Evolutionary conservation across 2,888 invertebrate species (phyloP).

Genomic region (Diaphora mendica): DNA sequence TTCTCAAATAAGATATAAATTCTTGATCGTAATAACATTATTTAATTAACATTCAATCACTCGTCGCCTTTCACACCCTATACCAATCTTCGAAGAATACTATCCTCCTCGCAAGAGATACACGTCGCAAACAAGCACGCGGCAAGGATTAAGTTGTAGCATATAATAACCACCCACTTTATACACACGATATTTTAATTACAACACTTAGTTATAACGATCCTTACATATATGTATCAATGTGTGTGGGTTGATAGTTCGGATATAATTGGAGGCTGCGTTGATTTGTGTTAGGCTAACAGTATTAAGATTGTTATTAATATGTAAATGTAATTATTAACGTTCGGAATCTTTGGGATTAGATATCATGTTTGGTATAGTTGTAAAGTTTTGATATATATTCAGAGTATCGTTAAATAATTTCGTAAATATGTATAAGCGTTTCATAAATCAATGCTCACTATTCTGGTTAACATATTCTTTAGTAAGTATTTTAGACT

Average conservation of each 20-base stretch:
- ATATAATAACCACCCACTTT: conserved; percentile 69
- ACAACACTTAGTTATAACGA: conserved; percentile 60
- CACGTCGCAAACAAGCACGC: conserved; percentile 75
- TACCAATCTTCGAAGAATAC: conserved; percentile 37
- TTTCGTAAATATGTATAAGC: background rate
- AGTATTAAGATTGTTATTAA: background rate
- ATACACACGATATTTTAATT: conserved; percentile 68
- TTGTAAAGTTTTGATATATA: background rate
- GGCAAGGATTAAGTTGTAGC: conserved; percentile 74
- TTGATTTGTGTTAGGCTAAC: conserved; percentile 15
- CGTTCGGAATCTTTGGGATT: background rate
- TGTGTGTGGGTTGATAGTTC: conserved; percentile 23
- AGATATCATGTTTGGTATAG: background rate
- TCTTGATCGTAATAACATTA: background rate
- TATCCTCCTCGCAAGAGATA: conserved; percentile 66
- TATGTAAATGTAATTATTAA: conserved; percentile 1
- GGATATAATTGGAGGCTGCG: conserved; percentile 14
- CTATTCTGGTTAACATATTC: background rate
- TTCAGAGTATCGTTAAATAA: background rate
- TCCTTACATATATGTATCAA: conserved; percentile 33
- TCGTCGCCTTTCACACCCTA: conserved; percentile 33
- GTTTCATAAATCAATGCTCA: background rate
- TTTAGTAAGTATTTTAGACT: no score
- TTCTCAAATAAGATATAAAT: background rate
- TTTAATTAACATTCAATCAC: background rate